phyloP scores from a whole-genome alignment of 2,797 vertebrate genomes.

The Ctenopoma multispine region DNA sequence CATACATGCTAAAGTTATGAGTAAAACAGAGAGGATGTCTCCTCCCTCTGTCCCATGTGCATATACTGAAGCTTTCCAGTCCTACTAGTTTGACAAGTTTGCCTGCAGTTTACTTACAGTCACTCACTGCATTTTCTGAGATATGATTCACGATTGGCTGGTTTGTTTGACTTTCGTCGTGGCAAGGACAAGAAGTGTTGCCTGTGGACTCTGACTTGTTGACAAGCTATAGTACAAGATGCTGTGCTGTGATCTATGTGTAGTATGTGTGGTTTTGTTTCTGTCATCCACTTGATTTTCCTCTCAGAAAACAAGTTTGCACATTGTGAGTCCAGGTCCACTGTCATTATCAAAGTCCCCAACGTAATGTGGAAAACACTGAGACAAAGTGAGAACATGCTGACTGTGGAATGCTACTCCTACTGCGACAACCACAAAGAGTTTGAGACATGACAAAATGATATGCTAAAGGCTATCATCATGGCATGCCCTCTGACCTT shows the following conservation, averaged over 20 bases:
- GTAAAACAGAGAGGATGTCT: too few species aligned
- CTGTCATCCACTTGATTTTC: background rate
- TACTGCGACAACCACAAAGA: too few species aligned
- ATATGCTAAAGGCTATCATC: background rate
- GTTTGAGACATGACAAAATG: background rate
- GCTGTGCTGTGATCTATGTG: background rate
- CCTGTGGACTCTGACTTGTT: background rate
- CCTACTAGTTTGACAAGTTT: constrained; percentile 39
- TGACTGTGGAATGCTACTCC: too few species aligned
- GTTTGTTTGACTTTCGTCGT: background rate
- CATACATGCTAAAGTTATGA: too few species aligned
- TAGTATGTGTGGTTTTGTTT: background rate
- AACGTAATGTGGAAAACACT: background rate
- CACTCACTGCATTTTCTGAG: background rate
- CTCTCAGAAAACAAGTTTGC: background rate
- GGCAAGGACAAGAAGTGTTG: background rate
- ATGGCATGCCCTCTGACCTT: background rate
- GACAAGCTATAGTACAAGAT: background rate
- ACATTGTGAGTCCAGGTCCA: background rate
- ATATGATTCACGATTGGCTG: background rate
- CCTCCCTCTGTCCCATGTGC: background rate
- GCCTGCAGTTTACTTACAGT: background rate
- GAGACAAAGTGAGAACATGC: background rate
- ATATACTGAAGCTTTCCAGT: constrained; percentile 7
- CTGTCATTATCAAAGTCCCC: too few species aligned